A percentile compares a stretch with the other conserved stretches of the same genome.
These are phyloP conservation scores for Capreolus pygargus DNA, from an alignment of 2,113 vertebrate species.

Conservation along the genomic window DNA sequence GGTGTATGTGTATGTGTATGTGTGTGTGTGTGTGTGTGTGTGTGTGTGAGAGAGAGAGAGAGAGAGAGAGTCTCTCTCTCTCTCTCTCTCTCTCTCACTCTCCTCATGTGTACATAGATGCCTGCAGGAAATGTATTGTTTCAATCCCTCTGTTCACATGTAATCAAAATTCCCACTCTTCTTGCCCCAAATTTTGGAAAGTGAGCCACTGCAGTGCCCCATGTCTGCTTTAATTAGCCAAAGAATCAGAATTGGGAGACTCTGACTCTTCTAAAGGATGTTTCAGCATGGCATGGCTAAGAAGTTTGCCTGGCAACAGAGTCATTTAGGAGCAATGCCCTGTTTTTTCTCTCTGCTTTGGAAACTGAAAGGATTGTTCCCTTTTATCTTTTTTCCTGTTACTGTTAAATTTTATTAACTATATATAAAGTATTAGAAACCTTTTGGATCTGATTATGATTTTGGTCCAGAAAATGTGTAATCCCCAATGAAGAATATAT, in stretches of 20 bases:
- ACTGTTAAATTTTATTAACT: constrained; percentile 45
- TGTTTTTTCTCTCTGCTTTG: constrained; percentile 31
- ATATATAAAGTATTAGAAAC: constrained; percentile 37
- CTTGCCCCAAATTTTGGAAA: background rate
- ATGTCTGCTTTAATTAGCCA: background rate
- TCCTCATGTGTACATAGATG: background rate
- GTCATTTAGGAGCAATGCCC: background rate
- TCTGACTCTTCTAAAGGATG: background rate
- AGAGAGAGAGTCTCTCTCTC: background rate
- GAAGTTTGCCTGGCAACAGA: background rate
- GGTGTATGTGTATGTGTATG: background rate
- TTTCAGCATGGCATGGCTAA: background rate
- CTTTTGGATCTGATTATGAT: constrained; percentile 54
- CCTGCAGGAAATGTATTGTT: background rate
- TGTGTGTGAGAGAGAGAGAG: background rate
- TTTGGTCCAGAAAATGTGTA: constrained; percentile 58
- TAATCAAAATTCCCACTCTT: background rate
- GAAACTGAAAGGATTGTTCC: constrained; percentile 22
- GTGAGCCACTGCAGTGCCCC: background rate
- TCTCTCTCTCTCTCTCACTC: too few species aligned
- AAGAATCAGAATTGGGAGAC: background rate
- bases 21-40: background rate
- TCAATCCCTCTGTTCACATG: background rate
- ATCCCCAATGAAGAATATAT: constrained; percentile 54
- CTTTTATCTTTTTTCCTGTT: constrained; percentile 17